A percentile compares a stretch with the other conserved stretches of the same genome.
These are phyloP conservation scores for Xyrauchen texanus DNA, from an alignment of 2,113 vertebrate genomes.

Conservation along the genomic window DNA sequence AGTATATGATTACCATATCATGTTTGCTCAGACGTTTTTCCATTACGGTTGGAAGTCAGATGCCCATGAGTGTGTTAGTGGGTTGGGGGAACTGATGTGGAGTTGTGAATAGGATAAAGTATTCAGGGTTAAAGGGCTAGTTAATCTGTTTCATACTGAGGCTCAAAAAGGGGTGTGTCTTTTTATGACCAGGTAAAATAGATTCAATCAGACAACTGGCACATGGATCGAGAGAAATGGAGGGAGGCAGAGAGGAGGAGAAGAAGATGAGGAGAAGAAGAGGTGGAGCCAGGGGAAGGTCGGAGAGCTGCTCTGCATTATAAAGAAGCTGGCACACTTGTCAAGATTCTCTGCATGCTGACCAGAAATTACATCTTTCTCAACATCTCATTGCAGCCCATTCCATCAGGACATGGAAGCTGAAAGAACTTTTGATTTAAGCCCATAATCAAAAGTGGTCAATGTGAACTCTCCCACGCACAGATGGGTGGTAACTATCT, in stretches of 20 bases:
- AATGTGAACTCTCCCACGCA: background rate
- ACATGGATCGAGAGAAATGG: conserved; percentile 56
- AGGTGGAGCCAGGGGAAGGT: conserved; percentile 45
- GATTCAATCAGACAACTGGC: conserved; percentile 70
- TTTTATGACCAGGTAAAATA: conserved; percentile 65
- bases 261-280: conserved; percentile 26
- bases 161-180: conserved; percentile 54
- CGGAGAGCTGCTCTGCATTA: conserved; percentile 64
- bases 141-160: conserved; percentile 25
- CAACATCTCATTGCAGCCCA: conserved; percentile 66
- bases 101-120: too few species aligned
- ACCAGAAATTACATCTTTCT: conserved; percentile 65
- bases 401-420: conserved; percentile 55
- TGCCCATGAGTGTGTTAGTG: too few species aligned
- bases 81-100: too few species aligned
- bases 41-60: too few species aligned
- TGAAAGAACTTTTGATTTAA: conserved; percentile 38
- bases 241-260: conserved; percentile 11
- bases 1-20: too few species aligned
- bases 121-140: background rate
- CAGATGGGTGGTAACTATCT: background rate
- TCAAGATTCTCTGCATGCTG: conserved; percentile 68
- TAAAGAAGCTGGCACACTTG: conserved; percentile 61
- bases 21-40: too few species aligned
- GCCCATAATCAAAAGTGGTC: conserved; percentile 11